Conservation (phyloP, 2,113 vertebrate genomes). For the Corythoichthys haematopterus region DNA sequence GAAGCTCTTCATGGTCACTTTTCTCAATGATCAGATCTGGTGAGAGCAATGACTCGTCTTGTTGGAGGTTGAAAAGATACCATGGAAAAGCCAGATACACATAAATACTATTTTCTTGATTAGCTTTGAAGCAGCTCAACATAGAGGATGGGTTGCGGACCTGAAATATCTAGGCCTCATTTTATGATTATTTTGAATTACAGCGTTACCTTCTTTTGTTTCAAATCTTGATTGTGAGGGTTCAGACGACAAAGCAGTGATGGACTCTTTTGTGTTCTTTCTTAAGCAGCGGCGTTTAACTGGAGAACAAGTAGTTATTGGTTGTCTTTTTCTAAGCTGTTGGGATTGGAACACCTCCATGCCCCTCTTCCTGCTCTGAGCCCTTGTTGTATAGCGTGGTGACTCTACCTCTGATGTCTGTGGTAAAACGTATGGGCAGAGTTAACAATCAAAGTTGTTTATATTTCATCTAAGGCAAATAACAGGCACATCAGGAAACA, state of each 20-base stretch:
- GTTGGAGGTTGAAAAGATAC: background rate
- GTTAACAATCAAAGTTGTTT: background rate
- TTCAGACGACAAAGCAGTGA: background rate
- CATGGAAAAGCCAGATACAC: constrained; percentile 17
- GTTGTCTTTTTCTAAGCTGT: background rate
- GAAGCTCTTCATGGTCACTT: constrained; percentile 50
- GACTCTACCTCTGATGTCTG: constrained; percentile 30
- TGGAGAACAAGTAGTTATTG: background rate
- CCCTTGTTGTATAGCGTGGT: background rate
- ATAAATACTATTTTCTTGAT: background rate
- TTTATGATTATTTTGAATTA: background rate
- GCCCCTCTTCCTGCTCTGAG: background rate
- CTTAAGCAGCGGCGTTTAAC: constrained; percentile 19
- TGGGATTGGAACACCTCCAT: background rate
- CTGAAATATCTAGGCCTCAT: background rate
- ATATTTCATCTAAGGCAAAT: background rate
- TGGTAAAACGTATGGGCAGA: constrained; percentile 5
- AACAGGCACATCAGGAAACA: background rate
- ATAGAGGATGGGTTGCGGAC: background rate
- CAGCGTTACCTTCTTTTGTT: constrained; percentile 44
- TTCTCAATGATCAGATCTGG: constrained; percentile 70
- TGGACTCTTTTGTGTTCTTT: background rate
- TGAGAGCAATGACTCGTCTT: constrained; percentile 46
- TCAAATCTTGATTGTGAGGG: constrained; percentile 45
- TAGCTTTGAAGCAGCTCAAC: background rate